A percentile compares a stretch with the other conserved stretches of the same genome.
These are phyloP conservation scores for Metalampra italica DNA, from an alignment of 2,888 invertebrate genomes.

Conservation along the genomic window DNA sequence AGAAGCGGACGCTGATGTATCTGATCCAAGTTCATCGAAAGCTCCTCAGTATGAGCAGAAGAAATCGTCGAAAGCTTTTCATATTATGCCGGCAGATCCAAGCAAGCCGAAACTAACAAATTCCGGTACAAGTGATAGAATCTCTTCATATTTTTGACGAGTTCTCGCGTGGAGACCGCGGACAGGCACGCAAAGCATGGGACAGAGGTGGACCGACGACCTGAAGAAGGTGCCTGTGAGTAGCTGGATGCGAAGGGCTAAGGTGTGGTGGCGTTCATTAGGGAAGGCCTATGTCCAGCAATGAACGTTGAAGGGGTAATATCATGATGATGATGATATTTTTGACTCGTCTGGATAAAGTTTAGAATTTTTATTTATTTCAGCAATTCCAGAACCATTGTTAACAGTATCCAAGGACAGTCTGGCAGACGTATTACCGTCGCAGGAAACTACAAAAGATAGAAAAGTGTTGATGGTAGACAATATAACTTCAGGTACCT, in stretches of 20 bases:
- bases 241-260: no score
- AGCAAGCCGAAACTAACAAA: not conserved
- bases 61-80: not conserved
- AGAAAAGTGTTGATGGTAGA: slow-evolving; percentile 22
- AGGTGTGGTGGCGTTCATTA: no score
- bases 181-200: no score
- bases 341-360: no score
- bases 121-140: not conserved
- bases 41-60: not conserved
- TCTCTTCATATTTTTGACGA: no score
- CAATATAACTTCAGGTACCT: slow-evolving; percentile 41
- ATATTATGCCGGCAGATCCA: not conserved
- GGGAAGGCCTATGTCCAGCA: no score
- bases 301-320: no score
- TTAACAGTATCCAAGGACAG: slow-evolving; percentile 25
- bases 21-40: not conserved
- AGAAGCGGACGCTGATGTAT: not conserved
- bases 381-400: slow-evolving; percentile 18
- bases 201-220: no score
- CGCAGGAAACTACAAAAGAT: not conserved
- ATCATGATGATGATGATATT: no score
- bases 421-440: slow-evolving; percentile 23
- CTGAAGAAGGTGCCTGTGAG: no score
- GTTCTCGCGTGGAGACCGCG: no score
- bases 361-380: slow-evolving; percentile 4